phyloP scores from a whole-genome alignment of 2,888 invertebrate genomes.

The Balanococcus diminutus region DNA sequence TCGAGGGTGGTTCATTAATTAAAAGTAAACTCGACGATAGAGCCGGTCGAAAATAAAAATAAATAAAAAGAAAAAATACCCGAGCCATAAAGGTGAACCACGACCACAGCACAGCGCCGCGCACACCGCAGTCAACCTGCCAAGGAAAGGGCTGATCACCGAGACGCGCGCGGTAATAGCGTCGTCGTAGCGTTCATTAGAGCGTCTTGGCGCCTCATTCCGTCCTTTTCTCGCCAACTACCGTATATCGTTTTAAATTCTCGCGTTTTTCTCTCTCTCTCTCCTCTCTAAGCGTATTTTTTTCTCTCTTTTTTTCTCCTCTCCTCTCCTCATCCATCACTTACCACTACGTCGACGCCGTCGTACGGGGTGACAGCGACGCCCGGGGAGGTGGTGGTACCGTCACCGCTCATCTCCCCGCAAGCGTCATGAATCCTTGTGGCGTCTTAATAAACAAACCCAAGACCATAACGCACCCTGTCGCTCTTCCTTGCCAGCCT shows the following conservation, averaged over 20 bases:
- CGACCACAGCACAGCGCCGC: background rate
- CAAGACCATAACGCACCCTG: background rate
- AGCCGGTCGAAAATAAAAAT: conserved; percentile 35
- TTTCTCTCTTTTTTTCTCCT: background rate
- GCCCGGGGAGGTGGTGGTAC: too few species aligned
- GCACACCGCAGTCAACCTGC: background rate
- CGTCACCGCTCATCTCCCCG: background rate
- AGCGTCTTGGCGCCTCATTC: conserved; percentile 54
- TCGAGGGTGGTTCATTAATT: conserved; percentile 55
- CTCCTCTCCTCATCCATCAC: background rate
- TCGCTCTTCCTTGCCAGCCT: background rate
- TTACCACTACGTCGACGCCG: background rate
- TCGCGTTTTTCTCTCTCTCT: conserved; percentile 33
- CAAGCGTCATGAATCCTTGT: conserved; percentile 42
- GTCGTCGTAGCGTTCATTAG: conserved; percentile 53
- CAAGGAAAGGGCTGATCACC: background rate
- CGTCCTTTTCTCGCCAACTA: background rate
- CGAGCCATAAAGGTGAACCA: conserved; percentile 1
- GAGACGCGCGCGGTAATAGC: conserved; percentile 15
- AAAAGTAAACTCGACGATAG: conserved; percentile 50
- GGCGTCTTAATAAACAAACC: conserved; percentile 54
- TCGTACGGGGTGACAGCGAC: background rate
- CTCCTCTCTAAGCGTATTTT: background rate
- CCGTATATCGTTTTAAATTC: background rate
- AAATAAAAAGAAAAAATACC: conserved; percentile 41